A percentile compares a stretch with the other conserved stretches of the same genome.
These are phyloP conservation scores for Otus sunia DNA, from an alignment of 2,113 vertebrate species.

Conservation along the genomic window DNA sequence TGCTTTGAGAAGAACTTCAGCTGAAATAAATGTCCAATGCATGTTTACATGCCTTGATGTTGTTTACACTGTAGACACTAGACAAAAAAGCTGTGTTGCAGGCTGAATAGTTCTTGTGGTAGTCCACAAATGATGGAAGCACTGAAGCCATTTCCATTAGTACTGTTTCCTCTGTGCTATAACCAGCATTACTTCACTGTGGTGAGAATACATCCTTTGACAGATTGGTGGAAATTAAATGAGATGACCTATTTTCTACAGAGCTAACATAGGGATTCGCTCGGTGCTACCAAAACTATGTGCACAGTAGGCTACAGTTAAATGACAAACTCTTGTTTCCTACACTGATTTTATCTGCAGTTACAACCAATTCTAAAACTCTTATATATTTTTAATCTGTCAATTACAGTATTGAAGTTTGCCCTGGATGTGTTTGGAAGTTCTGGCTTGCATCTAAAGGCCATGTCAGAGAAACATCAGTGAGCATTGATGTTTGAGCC, in stretches of 20 bases:
- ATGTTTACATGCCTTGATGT: background rate
- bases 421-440: background rate
- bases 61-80: background rate
- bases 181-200: background rate
- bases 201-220: background rate
- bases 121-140: background rate
- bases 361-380: background rate
- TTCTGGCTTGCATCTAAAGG: background rate
- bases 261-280: background rate
- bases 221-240: background rate
- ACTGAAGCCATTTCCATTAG: background rate
- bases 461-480: background rate
- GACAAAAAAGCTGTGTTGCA: background rate
- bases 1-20: background rate
- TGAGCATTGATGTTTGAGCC: background rate
- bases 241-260: background rate
- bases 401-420: background rate
- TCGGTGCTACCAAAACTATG: background rate
- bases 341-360: background rate
- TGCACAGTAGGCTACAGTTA: background rate
- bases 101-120: background rate
- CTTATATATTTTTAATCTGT: background rate
- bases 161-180: background rate
- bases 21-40: background rate
- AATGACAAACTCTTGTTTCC: background rate